A percentile compares a stretch with the other conserved stretches of the same genome.
Conservation (phyloP, 2,113 vertebrate species). For the Malurus alboscapulatus region DNA sequence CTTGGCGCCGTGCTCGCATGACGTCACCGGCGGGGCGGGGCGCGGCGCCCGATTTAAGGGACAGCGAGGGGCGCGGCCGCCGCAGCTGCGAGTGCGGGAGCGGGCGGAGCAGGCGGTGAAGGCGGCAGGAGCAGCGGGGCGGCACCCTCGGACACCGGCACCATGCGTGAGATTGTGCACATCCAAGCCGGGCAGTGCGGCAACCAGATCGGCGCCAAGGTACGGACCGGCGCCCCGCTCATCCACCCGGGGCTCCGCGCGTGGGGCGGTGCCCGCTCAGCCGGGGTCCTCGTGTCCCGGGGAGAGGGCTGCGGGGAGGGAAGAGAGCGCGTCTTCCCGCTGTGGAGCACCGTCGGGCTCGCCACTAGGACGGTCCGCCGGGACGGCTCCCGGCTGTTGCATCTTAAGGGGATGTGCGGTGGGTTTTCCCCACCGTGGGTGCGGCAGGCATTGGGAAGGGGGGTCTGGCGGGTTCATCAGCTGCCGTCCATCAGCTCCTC, state of each 20-base stretch:
- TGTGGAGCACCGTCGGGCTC: neutral
- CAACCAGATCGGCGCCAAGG: neutral
- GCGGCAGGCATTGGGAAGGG: neutral
- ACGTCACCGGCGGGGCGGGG: neutral
- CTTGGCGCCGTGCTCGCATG: neutral
- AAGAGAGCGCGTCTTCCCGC: neutral
- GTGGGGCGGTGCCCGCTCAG: neutral
- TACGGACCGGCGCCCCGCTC: neutral
- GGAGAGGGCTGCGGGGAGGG: neutral
- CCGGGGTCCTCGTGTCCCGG: neutral
- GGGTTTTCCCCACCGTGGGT: neutral
- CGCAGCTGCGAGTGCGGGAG: neutral
- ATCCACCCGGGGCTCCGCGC: neutral
- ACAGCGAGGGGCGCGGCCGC: neutral
- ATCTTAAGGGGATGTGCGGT: too few species aligned
- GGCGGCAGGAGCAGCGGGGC: neutral
- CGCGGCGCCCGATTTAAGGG: neutral
- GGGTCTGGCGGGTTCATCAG: neutral
- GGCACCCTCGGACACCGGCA: neutral
- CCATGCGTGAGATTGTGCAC: constrained; percentile 95
- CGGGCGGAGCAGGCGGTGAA: accelerated
- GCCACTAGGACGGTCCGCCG: accelerated
- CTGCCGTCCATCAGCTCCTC: neutral
- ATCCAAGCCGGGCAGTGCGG: constrained; percentile 88
- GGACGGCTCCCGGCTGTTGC: neutral